These are phyloP conservation scores for Sebastes diaconus DNA, from an alignment of 2,797 vertebrate genomes.

Conservation along the genomic window DNA sequence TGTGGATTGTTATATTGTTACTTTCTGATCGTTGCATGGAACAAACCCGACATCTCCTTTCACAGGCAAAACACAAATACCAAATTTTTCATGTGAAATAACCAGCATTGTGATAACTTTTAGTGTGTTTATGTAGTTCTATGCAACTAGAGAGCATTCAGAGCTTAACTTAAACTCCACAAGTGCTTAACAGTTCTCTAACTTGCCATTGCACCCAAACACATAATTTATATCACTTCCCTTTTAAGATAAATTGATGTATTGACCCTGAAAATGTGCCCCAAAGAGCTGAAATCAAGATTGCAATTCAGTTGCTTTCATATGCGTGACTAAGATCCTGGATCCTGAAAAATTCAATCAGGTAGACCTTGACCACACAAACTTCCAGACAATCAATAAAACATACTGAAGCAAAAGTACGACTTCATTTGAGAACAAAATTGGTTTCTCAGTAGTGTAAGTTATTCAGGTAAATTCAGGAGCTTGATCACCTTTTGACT, in stretches of 20 bases:
- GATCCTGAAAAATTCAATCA: conserved; percentile 32
- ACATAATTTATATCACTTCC: conserved; percentile 19
- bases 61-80: conserved; percentile 4
- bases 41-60: not conserved
- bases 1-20: conserved; percentile 3
- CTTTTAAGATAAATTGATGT: conserved; percentile 29
- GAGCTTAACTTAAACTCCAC: not conserved
- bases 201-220: not conserved
- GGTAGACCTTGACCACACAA: conserved; percentile 51
- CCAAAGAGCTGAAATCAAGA: conserved; percentile 25
- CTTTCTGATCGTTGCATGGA: not conserved
- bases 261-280: conserved; percentile 41
- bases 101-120: not conserved
- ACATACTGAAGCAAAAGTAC: conserved; percentile 12
- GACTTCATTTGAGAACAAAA: conserved; percentile 14
- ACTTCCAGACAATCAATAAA: conserved; percentile 29
- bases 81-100: not conserved
- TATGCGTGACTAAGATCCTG: conserved; percentile 9
- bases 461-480: not conserved
- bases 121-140: conserved; percentile 3
- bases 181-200: conserved; percentile 1
- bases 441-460: not conserved
- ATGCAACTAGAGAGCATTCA: conserved; percentile 8
- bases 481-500: not conserved
- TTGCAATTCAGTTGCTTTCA: conserved; percentile 29